Base-by-base conservation (phyloP, 2,797 vertebrate species). In the Pseudochirops cupreus region DNA sequence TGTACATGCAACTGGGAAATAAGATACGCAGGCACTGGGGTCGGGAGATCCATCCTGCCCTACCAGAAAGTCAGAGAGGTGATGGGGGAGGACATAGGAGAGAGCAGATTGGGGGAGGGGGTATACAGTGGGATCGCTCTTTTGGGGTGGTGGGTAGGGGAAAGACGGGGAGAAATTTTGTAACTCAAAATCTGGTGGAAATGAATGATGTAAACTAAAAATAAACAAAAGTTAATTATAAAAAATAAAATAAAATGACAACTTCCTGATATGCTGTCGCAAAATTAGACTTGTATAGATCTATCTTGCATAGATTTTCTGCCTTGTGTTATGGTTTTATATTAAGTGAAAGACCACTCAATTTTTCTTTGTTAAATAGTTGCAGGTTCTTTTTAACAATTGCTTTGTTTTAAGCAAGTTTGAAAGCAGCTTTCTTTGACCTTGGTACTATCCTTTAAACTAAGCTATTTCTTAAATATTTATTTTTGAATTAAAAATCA, bases 401-500 rank as follows among this genome's bases (percentile, higher is more conserved):
- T 46, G 9, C 57, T 91, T 95, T 92, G 53, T 91, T 96, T 91
- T 91, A 90, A 93, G 26, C 50, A n/a, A 39, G n/a, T 11, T 0
- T 92, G 52, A 93, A 95, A 96, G 54, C 21, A 87, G 6, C 46
- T 31, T 87, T 93, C 31, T 62, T 94, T 54, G 5, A 87, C 33
- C 6, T 46, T 56, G 53, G 67, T 91, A 96, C n/a, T 74, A 2
- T 74, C 5, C n/a, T 92, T 5, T 56, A 89, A 91, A 39, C 33
- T 39, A 39, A 58, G 28, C 29, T 54, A 33, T 58, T 95, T 12
- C 82, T 94, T 24, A 90, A 11, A 90, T 39, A 55, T 91, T 97
- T 39, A 55, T 91, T 97, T 97, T 96, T 52, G 92, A 56, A 62
- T 93, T 94, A 31, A 94, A 94, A 57, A 82, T 91, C 87, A 82